Base-by-base conservation (phyloP, 1,140 invertebrate species). In the Pissodes strobi region DNA sequence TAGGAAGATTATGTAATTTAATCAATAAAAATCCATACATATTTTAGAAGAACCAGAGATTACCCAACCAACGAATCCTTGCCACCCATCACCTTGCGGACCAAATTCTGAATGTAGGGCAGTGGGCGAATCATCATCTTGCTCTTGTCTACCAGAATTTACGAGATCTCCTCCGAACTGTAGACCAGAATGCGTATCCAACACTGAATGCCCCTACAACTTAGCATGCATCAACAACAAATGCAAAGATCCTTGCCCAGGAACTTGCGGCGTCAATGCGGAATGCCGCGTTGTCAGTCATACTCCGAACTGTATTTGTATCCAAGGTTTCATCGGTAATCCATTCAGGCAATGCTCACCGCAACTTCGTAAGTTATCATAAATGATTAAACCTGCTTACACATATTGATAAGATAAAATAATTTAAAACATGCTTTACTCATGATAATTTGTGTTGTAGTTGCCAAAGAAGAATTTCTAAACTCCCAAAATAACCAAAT, bases 1-100 rank as follows among this genome's bases (percentile, higher is more conserved):
- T 30, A 53, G 1, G 9, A 12, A 17, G 22, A 38, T 4, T 5
- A 1, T 37, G 9, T 22, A 22, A 8, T 22, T 49, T 19, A 9
- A 38, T 15, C 4, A 22, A 9, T 56, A 15, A 23, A 23, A 41
- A 22, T n/a, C 12, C 37, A 18, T 23, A 21, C 13, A 53, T 43
- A 6, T 38, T 49, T 2, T 58, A 48, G 52, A 57, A 48, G 62
- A 57, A 23, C 43, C 52, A 4, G 30, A 48, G 8, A 27, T 49
- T 22, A 13, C n/a, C 57, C 52, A 62, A 19, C 66, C 69, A 55
- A 65, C 75, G 51, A 86, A 90, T 76, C 88, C 88, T 9, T 91
- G 89, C 67, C 74, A 82, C 49, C 89, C 88, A 49, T 88, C 87
- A 6, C 89, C 90, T 1, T 92, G 90, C 79, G 90, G 89, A n/a